These are phyloP conservation scores for Pimephales promelas DNA, from an alignment of 2,113 vertebrate species.

Conservation along the genomic window DNA sequence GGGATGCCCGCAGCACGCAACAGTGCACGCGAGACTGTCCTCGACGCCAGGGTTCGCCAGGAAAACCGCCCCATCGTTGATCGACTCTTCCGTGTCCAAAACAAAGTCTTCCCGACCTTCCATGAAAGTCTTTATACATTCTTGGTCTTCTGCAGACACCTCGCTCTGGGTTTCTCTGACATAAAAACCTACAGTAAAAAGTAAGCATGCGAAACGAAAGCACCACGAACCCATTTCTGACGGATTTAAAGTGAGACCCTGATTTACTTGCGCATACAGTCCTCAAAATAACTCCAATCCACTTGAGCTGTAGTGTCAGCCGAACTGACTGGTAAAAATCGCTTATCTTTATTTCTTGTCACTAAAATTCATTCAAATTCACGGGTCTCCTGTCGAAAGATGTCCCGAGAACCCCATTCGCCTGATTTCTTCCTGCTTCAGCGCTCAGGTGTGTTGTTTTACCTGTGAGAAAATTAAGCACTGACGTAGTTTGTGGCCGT, in stretches of 20 bases:
- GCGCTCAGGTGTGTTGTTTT: slow-evolving; percentile 9
- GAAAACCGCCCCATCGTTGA: slow-evolving; percentile 81
- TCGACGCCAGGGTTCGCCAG: slow-evolving; percentile 67
- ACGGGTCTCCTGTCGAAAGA: neutral
- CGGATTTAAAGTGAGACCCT: neutral
- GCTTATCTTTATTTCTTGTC: neutral
- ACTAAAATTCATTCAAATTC: too few relatives aligned
- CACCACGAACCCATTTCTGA: neutral
- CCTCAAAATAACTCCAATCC: neutral
- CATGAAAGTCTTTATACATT: slow-evolving; percentile 63
- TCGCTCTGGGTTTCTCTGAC: neutral
- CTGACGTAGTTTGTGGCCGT: slow-evolving; percentile 1
- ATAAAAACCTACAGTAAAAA: neutral
- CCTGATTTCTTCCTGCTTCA: neutral
- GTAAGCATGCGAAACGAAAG: neutral
- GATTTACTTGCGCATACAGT: too few relatives aligned
- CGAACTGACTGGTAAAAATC: neutral
- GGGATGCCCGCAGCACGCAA: slow-evolving; percentile 75
- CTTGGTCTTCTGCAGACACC: neutral
- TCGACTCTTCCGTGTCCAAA: slow-evolving; percentile 82
- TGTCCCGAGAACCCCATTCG: neutral
- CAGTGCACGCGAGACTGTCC: slow-evolving; percentile 70
- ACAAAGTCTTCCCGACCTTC: slow-evolving; percentile 76
- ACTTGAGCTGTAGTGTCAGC: neutral
- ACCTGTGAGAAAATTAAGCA: neutral